Percentiles rank a stretch among this genome's conserved stretches.
These are phyloP conservation scores for Panthera tigris DNA, from an alignment of 2,113 vertebrate genomes.

Conservation along the genomic window DNA sequence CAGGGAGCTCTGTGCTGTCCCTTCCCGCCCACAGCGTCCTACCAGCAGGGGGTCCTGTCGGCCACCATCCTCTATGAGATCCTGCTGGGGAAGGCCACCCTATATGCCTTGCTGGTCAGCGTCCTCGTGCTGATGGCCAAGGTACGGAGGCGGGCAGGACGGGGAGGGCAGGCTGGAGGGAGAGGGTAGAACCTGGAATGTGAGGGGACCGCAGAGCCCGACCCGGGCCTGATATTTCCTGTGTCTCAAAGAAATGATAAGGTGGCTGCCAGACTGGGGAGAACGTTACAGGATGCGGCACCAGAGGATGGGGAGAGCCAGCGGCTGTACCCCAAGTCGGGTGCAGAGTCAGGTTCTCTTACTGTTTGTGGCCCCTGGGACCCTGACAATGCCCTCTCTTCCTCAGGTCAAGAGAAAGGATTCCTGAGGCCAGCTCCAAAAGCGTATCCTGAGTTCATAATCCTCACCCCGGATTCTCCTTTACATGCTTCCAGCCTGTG, in stretches of 20 bases:
- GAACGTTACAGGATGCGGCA: rapidly evolving
- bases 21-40: constrained; percentile 71
- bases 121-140: constrained; percentile 72
- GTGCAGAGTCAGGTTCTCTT: too few species aligned
- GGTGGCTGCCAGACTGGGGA: neutral
- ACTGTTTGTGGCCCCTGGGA: rapidly evolving
- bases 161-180: rapidly evolving
- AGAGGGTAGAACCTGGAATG: neutral
- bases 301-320: neutral
- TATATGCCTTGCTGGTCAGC: constrained; percentile 83
- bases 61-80: constrained; percentile 83
- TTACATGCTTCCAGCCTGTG: rapidly evolving
- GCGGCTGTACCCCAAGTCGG: neutral
- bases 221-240: neutral
- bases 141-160: constrained; percentile 54
- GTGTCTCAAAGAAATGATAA: neutral
- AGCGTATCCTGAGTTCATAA: neutral
- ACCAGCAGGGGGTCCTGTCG: constrained; percentile 77
- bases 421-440: constrained; percentile 33
- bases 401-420: constrained; percentile 69
- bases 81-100: constrained; percentile 81
- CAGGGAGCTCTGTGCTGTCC: neutral
- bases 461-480: neutral
- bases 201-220: neutral
- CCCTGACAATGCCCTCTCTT: neutral